Evolutionary conservation across 53 echinoderm and acorn worm species (phyloP).

Genomic region (Holothuria scabra): DNA sequence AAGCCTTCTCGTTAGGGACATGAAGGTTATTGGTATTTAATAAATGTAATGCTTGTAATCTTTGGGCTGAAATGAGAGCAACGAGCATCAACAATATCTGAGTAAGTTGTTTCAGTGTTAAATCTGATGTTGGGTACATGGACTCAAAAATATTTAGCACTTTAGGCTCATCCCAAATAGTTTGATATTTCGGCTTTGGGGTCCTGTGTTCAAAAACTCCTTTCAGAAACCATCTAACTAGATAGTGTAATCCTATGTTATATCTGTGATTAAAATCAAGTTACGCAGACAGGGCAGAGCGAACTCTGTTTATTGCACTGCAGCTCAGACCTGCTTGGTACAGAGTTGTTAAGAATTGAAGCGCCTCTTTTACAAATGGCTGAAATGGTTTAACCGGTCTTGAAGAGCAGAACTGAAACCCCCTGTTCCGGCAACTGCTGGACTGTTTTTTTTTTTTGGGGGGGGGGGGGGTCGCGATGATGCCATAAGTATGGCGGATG

Average conservation of each 20-base stretch:
- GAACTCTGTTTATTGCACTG: constrained; percentile 39
- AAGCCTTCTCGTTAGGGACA: too few species aligned
- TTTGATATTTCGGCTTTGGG: constrained; percentile 24
- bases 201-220: constrained; percentile 50
- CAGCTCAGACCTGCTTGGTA: constrained; percentile 6
- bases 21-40: not conserved
- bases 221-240: constrained; percentile 40
- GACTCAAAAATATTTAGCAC: constrained; percentile 23
- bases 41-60: not conserved
- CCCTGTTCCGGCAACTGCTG: not conserved
- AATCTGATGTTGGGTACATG: constrained; percentile 1
- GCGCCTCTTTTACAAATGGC: not conserved
- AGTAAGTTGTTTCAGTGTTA: constrained; percentile 4
- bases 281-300: not conserved
- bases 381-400: constrained; percentile 9
- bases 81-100: too few species aligned
- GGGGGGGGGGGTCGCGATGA: not conserved
- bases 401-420: not conserved
- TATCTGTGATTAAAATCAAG: constrained; percentile 21
- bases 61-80: not conserved
- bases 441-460: too few species aligned
- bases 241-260: constrained; percentile 23
- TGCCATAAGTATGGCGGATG: not conserved
- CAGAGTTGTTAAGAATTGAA: not conserved
- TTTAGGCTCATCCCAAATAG: constrained; percentile 35